These are phyloP conservation scores for Pelosia muscerda DNA, from an alignment of 2,888 invertebrate species.

Conservation along the genomic window DNA sequence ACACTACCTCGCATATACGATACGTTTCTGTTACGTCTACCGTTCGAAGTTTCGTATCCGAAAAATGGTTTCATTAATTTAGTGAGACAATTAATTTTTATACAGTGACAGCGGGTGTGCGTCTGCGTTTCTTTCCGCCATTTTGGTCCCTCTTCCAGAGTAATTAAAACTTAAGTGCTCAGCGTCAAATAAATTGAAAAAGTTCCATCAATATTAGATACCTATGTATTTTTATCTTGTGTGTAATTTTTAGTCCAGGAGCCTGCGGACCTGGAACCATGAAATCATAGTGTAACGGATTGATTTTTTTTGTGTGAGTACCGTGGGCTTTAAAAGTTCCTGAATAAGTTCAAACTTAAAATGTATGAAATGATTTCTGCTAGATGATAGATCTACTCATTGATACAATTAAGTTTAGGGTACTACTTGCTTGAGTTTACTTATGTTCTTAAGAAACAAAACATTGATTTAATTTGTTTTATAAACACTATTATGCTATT, in stretches of 20 bases:
- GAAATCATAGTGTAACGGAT: too few relatives aligned
- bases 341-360: too few relatives aligned
- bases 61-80: conserved; percentile 40
- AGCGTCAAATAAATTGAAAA: conserved; percentile 64
- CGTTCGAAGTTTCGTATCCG: not conserved
- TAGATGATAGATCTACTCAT: too few relatives aligned
- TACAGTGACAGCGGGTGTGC: conserved; percentile 28
- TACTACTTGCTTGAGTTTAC: too few relatives aligned
- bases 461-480: too few relatives aligned
- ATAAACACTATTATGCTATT: too few relatives aligned
- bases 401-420: too few relatives aligned
- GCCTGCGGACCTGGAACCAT: not conserved
- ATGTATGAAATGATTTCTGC: too few relatives aligned
- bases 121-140: conserved; percentile 24
- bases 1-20: not conserved
- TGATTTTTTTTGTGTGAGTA: too few relatives aligned
- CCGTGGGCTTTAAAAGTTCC: too few relatives aligned
- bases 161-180: conserved; percentile 63
- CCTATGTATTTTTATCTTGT: conserved; percentile 14
- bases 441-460: too few relatives aligned
- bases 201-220: conserved; percentile 48
- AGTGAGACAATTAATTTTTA: conserved; percentile 38
- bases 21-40: not conserved
- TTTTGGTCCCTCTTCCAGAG: conserved; percentile 35
- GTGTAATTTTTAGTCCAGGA: not conserved